phyloP scores from a whole-genome alignment of 2,888 invertebrate genomes.

The Metellina segmentata region DNA sequence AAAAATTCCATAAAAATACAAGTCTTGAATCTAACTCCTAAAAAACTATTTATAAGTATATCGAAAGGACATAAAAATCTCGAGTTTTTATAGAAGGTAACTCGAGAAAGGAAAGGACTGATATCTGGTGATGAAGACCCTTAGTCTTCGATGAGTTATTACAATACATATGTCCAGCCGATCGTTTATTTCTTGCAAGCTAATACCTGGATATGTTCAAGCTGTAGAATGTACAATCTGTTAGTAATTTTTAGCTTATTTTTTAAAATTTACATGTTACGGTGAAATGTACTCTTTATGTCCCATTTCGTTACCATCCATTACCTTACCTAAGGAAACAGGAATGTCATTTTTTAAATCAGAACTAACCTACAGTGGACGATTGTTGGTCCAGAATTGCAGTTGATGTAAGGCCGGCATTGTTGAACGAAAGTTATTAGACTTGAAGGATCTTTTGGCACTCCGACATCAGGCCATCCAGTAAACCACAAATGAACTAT shows the following conservation, averaged over 20 bases:
- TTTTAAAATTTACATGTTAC: background rate
- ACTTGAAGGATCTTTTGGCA: conserved; percentile 90
- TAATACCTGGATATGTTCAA: too few relatives aligned
- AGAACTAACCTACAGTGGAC: conserved; percentile 82
- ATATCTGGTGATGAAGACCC: too few relatives aligned
- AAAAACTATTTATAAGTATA: too few relatives aligned
- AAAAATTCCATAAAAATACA: too few relatives aligned
- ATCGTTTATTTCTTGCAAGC: too few relatives aligned
- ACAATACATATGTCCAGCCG: too few relatives aligned
- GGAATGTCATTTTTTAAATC: background rate
- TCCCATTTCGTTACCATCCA: background rate
- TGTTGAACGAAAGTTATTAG: conserved; percentile 93
- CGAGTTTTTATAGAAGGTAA: too few relatives aligned
- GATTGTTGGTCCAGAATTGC: conserved; percentile 80
- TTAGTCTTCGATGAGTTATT: too few relatives aligned
- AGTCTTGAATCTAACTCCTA: too few relatives aligned
- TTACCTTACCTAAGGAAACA: background rate
- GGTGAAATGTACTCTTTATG: background rate
- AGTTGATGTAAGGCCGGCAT: conserved; percentile 84
- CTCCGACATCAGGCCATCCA: conserved; percentile 93
- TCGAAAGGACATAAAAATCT: too few relatives aligned
- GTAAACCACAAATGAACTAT: conserved; percentile 96
- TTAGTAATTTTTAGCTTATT: background rate
- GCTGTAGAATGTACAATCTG: too few relatives aligned
- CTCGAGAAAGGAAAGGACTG: too few relatives aligned